phyloP scores from a whole-genome alignment of 2,888 invertebrate genomes.

The Anodontia alba region DNA sequence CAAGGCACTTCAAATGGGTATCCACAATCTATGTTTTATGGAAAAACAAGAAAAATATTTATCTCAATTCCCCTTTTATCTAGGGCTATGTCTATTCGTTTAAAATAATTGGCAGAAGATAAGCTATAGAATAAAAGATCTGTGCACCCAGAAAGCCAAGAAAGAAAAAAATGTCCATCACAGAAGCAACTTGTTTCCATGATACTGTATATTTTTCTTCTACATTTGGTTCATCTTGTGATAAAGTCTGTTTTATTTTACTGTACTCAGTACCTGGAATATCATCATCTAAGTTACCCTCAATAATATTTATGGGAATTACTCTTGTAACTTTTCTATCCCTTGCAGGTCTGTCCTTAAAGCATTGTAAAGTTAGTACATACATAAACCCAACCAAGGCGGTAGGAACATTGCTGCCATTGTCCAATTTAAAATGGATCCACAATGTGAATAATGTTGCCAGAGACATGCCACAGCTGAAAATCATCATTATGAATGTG shows the following conservation, averaged over 20 bases:
- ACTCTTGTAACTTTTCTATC: background rate
- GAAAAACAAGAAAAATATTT: too few species aligned
- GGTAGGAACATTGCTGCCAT: background rate
- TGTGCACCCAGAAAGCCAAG: conserved; percentile 48
- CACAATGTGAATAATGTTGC: conserved; percentile 42
- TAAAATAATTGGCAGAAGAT: conserved; percentile 33
- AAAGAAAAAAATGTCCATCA: conserved; percentile 38
- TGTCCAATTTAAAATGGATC: conserved; percentile 39
- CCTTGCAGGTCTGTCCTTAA: too few species aligned
- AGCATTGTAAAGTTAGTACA: background rate
- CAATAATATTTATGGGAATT: background rate
- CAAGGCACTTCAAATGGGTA: too few species aligned
- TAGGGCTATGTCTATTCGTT: too few species aligned
- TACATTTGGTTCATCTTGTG: background rate
- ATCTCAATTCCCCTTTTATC: too few species aligned
- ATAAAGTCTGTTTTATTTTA: background rate
- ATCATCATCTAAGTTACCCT: background rate
- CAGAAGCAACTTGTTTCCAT: conserved; percentile 41
- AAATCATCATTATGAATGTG: conserved; percentile 56
- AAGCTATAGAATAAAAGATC: conserved; percentile 41
- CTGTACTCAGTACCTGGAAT: too few species aligned
- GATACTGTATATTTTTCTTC: conserved; percentile 7
- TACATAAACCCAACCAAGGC: background rate
- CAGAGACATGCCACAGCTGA: conserved; percentile 44
- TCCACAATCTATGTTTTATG: too few species aligned